These are phyloP conservation scores for Calidris pygmaea DNA, from an alignment of 2,113 vertebrate species.

Conservation along the genomic window DNA sequence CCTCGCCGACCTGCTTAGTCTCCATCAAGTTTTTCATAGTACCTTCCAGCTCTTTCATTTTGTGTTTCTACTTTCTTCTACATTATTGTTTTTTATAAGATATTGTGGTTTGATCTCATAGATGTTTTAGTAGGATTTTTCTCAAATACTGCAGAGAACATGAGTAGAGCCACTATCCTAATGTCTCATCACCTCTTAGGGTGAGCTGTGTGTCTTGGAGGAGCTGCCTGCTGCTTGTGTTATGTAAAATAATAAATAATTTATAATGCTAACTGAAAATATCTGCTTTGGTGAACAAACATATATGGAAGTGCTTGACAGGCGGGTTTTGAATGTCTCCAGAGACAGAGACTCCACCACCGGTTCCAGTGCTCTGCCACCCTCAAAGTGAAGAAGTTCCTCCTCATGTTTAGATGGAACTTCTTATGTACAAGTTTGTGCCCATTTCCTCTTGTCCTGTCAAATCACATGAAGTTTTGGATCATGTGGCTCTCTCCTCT, in stretches of 20 bases:
- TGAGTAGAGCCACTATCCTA: neutral
- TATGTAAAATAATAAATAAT: conserved; percentile 62
- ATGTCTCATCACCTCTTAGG: neutral
- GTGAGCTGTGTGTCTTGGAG: neutral
- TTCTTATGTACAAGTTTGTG: no score
- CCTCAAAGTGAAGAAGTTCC: no score
- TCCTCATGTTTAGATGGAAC: no score
- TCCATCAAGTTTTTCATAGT: neutral
- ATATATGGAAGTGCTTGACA: neutral
- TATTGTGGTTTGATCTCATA: neutral
- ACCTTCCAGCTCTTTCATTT: neutral
- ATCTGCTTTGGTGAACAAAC: neutral
- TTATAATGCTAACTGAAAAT: conserved; percentile 4
- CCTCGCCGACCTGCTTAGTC: neutral
- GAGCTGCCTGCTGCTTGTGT: conserved; percentile 2
- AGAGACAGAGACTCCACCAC: no score
- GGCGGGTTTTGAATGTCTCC: no score
- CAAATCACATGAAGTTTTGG: conserved; percentile 21
- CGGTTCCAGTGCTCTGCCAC: no score
- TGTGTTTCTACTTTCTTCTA: neutral
- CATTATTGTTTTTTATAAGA: neutral
- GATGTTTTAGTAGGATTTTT: neutral
- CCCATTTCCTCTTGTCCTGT: no score
- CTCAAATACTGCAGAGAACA: neutral
- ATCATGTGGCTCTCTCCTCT: conserved; percentile 26